Percentiles rank a stretch among this genome's conserved stretches.
Evolutionary conservation across 2,888 invertebrate species (phyloP).

Genomic region (Dastarcus helophoroides): DNA sequence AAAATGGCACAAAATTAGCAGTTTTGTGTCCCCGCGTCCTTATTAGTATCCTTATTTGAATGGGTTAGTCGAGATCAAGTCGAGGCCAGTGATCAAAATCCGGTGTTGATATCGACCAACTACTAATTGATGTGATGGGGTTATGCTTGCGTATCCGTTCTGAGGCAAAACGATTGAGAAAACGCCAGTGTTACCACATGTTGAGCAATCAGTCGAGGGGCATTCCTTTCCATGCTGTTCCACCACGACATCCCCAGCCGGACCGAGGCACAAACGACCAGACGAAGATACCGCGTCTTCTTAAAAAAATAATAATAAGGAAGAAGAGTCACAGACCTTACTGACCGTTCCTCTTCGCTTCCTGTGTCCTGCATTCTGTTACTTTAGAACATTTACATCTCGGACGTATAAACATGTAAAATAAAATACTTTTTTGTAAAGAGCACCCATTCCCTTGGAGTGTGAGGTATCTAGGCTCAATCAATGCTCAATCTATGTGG

Average conservation of each 20-base stretch:
- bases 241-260: conserved; percentile 1
- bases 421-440: conserved; percentile 32
- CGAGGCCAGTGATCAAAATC: conserved; percentile 18
- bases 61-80: conserved; percentile 21
- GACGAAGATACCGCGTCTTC: not conserved
- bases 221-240: conserved; percentile 7
- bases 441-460: conserved; percentile 33
- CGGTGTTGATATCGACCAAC: conserved; percentile 14
- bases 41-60: conserved; percentile 19
- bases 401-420: conserved; percentile 24
- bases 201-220: conserved; percentile 17
- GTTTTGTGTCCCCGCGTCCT: conserved; percentile 19
- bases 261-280: not conserved
- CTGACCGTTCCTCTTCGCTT: too few species aligned
- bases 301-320: too few species aligned
- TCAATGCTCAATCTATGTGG: conserved; percentile 30
- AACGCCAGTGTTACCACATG: conserved; percentile 20
- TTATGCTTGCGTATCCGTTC: conserved; percentile 16
- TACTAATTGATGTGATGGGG: conserved; percentile 17
- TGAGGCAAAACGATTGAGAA: conserved; percentile 15
- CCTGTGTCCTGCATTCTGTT: too few species aligned
- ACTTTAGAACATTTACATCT: too few species aligned
- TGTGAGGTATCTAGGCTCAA: conserved; percentile 30
- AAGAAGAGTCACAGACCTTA: too few species aligned
- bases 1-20: conserved; percentile 13